Conservation (phyloP, 2,113 vertebrate species). For the Cricetomys ansorgei region DNA sequence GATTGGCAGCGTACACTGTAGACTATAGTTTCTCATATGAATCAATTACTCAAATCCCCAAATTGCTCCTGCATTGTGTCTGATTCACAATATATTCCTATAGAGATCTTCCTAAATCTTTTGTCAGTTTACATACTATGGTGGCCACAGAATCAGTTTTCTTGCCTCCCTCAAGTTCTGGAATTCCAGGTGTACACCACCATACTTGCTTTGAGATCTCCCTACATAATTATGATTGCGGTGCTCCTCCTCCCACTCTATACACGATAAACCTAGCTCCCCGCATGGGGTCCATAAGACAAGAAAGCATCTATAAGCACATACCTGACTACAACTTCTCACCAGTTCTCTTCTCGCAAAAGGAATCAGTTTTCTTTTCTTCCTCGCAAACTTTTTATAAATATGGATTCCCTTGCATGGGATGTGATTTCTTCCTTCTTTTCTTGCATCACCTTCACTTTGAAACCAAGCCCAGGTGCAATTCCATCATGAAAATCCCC, state of each 20-base stretch:
- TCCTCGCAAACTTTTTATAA: neutral
- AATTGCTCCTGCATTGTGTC: neutral
- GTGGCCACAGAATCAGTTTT: neutral
- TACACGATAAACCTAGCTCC: neutral
- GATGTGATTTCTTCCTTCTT: neutral
- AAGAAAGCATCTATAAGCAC: neutral
- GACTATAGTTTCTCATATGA: neutral
- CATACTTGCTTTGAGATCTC: neutral
- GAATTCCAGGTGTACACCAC: neutral
- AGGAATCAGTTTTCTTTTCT: neutral
- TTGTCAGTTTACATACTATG: neutral
- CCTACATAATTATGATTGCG: neutral
- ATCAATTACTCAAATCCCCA: neutral
- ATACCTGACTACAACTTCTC: too few relatives aligned
- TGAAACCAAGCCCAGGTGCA: neutral
- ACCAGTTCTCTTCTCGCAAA: neutral
- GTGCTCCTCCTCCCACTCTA: neutral
- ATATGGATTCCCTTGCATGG: neutral
- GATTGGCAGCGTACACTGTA: neutral
- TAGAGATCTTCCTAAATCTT: neutral
- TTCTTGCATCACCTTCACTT: neutral
- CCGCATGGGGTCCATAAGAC: rapidly evolving
- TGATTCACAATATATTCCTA: neutral
- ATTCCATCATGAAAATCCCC: neutral
- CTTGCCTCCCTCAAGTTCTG: neutral